phyloP scores from a whole-genome alignment of 2,113 vertebrate species.

The Otus sunia region DNA sequence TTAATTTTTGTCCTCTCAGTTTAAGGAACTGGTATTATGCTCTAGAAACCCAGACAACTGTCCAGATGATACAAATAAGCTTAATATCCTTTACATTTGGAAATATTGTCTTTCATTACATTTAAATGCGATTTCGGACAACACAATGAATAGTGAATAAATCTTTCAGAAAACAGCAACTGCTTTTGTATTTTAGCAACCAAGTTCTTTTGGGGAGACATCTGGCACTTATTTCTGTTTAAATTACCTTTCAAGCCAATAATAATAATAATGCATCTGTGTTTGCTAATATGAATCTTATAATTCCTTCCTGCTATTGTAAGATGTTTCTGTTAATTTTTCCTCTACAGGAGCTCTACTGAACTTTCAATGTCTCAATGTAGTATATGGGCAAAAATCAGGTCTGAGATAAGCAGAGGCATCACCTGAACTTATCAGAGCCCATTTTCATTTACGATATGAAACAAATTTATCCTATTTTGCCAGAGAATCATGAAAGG shows the following conservation, averaged over 20 bases:
- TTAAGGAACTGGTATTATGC: background rate
- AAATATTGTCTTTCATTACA: background rate
- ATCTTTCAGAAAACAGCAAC: background rate
- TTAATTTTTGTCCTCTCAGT: background rate
- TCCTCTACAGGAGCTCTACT: background rate
- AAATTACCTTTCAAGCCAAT: background rate
- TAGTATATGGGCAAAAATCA: background rate
- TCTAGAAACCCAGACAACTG: background rate
- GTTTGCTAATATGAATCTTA: background rate
- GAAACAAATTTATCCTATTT: background rate
- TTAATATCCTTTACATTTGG: background rate
- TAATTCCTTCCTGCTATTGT: conserved; percentile 5
- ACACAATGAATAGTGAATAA: background rate
- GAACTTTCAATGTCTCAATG: background rate
- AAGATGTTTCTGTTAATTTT: background rate
- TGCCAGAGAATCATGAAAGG: background rate
- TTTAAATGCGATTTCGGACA: background rate
- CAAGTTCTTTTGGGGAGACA: background rate
- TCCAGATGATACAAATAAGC: background rate
- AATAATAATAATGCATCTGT: background rate
- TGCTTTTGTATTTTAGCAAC: background rate
- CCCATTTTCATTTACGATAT: background rate
- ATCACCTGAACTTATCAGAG: background rate
- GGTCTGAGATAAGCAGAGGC: background rate
- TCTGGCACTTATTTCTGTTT: background rate